Evolutionary conservation across 2,113 vertebrate genomes (phyloP), one percentile per base, ranked within the genome.

Genomic region (Eolophus roseicapilla): DNA sequence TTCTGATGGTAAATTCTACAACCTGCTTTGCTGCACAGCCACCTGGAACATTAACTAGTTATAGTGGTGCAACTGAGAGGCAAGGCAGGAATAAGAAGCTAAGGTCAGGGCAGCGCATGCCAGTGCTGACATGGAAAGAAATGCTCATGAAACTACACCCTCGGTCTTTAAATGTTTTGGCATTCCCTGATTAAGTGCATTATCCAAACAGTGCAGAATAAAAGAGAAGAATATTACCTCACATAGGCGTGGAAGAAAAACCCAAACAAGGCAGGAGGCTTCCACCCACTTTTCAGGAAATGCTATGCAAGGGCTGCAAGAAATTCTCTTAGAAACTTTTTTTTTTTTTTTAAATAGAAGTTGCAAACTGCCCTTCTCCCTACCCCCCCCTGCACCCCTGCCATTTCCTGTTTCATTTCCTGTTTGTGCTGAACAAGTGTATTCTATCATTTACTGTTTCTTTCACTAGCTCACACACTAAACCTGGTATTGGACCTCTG

Each of bases 1-100:
- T 97, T 96, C 92, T 97, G 91, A 96, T 94, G 86, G 91, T 90
- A 95, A 97, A 97, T 97, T 94, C 94, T 68, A 88, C 95, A 96
- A 86, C 69, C 86, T 86, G 79, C 90, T 88, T 70, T 93, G 82
- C 92, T 88, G 86, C 73, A 86, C 28, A 81, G 91, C 90, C 96
- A 97, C 95, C 95, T 97, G 96, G 88, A 95, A 90, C 80, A 69
- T 74, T 92, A 95, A 93, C 75, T 79, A 80, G 85, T 73, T 77
- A 95, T 7, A 80, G 68, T 29, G 90, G 71, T 59, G 68, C 82
- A 95, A 92, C n/a, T 43, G 31, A 90, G 64, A 55, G 71, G 71
- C 79, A 95, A 86, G 35, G 49, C 82, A 93, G 37, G 71, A 94
- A 70, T 49, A 86, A 90, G 79, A 49, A 88, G 28, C n/a, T 90